These are phyloP conservation scores for Dendrolimus pini DNA, from an alignment of 2,888 invertebrate genomes.

Conservation along the genomic window DNA sequence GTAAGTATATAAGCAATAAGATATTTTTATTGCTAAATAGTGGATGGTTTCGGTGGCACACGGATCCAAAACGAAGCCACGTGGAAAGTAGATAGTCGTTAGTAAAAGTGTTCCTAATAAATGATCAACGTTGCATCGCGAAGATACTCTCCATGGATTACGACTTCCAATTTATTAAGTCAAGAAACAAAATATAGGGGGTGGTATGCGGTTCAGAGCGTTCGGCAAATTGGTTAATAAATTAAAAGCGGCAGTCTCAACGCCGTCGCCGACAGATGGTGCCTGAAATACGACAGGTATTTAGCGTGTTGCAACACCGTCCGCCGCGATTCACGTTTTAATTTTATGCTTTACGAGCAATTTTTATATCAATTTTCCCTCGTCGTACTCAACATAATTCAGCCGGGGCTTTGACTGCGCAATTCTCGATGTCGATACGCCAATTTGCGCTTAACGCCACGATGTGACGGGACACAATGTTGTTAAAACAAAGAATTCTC, in stretches of 20 bases:
- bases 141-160: conserved; percentile 55
- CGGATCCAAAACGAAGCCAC: too few relatives aligned
- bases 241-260: conserved; percentile 72
- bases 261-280: conserved; percentile 71
- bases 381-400: conserved; percentile 57
- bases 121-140: conserved; percentile 28
- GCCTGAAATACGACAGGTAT: conserved; percentile 74
- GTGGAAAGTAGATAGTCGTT: too few relatives aligned
- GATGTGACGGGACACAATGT: conserved; percentile 8
- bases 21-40: too few relatives aligned
- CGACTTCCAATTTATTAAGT: conserved; percentile 66
- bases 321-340: conserved; percentile 63
- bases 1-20: too few relatives aligned
- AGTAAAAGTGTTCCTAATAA: conserved; percentile 22
- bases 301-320: conserved; percentile 73
- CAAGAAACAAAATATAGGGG: conserved; percentile 65
- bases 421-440: conserved; percentile 42
- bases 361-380: conserved; percentile 69
- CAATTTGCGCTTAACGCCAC: conserved; percentile 39
- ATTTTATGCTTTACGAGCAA: conserved; percentile 73
- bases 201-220: conserved; percentile 56
- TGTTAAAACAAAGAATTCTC: conserved; percentile 23
- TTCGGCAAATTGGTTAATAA: conserved; percentile 74
- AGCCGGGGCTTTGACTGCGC: conserved; percentile 41
- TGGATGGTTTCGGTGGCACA: too few relatives aligned